Evolutionary conservation across 2,888 invertebrate species (phyloP).

Genomic region (Phorcus lineatus): DNA sequence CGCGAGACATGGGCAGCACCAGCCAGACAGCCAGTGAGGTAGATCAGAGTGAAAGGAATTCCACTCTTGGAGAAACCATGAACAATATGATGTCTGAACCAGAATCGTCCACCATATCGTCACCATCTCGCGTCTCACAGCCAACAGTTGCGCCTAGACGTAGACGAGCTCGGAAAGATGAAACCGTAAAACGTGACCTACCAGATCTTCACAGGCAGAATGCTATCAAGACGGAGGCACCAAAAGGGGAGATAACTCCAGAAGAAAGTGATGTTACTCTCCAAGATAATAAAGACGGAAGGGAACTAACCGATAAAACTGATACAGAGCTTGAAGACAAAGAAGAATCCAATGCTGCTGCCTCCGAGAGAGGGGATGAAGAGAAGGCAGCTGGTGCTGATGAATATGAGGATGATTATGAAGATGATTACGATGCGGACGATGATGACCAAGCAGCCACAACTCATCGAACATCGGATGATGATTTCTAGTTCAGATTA

Average conservation of each 20-base stretch:
- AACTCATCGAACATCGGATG: slow-evolving; percentile 41
- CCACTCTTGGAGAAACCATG: background rate
- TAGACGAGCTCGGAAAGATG: background rate
- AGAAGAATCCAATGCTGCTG: background rate
- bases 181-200: background rate
- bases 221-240: background rate
- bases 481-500: slow-evolving; percentile 38
- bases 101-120: background rate
- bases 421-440: slow-evolving; percentile 42
- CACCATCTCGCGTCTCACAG: background rate
- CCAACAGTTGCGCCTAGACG: background rate
- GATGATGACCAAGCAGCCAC: slow-evolving; percentile 32
- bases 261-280: background rate
- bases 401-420: slow-evolving; percentile 43
- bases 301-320: background rate
- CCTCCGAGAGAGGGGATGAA: no score
- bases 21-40: slow-evolving; percentile 12
- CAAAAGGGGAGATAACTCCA: background rate
- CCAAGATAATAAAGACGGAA: no score
- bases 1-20: slow-evolving; percentile 34
- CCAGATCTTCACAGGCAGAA: background rate
- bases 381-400: background rate
- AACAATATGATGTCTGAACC: background rate
- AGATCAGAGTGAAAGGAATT: slow-evolving; percentile 9
- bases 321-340: background rate